These are phyloP conservation scores for Mus minutoides DNA, from an alignment of 2,797 vertebrate genomes.

Conservation along the genomic window DNA sequence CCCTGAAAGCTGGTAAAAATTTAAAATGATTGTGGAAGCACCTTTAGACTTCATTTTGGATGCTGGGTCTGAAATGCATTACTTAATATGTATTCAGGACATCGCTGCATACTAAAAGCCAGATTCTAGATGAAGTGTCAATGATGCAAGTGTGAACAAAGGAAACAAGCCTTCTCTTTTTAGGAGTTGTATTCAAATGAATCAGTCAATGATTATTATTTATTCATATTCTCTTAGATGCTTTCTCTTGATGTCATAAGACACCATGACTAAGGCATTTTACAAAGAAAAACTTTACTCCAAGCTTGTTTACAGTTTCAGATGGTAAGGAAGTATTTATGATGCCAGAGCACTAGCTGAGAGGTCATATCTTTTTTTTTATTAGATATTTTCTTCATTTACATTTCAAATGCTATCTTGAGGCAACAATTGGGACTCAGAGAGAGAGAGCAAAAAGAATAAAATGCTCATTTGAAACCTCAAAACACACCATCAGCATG, in stretches of 20 bases:
- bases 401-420: too few relatives aligned
- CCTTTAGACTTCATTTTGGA: not conserved
- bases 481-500: not conserved
- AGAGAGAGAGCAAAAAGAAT: not conserved
- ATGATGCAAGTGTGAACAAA: not conserved
- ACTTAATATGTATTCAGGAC: not conserved
- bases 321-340: not conserved
- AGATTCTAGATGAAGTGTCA: not conserved
- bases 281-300: not conserved
- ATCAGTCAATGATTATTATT: not conserved
- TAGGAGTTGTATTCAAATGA: not conserved
- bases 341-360: too few relatives aligned
- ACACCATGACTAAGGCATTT: not conserved
- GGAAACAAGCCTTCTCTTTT: not conserved
- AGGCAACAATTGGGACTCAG: not conserved
- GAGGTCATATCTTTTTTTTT: not conserved
- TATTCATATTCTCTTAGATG: not conserved
- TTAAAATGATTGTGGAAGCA: not conserved
- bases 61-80: not conserved
- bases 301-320: not conserved
- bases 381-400: too few relatives aligned
- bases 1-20: not conserved
- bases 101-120: not conserved
- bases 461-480: not conserved
- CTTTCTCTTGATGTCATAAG: not conserved